Percentiles rank a stretch among this genome's conserved stretches.
These are phyloP conservation scores for Chrysolina oricalcia DNA, from an alignment of 2,888 invertebrate species.

Conservation along the genomic window DNA sequence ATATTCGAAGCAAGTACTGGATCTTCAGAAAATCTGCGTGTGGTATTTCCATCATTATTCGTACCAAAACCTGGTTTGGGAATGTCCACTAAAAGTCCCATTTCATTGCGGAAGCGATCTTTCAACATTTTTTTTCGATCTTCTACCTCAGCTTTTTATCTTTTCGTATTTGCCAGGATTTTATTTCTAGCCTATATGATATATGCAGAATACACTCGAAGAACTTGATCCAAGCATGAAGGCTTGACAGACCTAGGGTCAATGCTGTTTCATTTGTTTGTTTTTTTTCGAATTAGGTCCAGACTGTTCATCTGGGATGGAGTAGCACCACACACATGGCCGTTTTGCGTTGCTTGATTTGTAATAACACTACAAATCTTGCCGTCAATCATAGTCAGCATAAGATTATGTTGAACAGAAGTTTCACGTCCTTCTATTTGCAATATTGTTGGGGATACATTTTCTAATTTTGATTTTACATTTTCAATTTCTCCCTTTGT, in stretches of 20 bases:
- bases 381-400: no score
- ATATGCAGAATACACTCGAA: constrained; percentile 23
- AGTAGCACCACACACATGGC: constrained; percentile 22
- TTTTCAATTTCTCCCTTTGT: constrained; percentile 19
- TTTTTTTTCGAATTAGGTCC: not conserved
- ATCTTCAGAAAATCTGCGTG: no score
- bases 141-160: constrained; percentile 1
- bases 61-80: no score
- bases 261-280: constrained; percentile 29
- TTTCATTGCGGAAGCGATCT: no score
- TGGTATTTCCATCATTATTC: no score
- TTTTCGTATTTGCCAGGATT: constrained; percentile 24
- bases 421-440: constrained; percentile 16
- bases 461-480: constrained; percentile 14
- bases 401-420: no score
- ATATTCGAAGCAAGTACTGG: no score
- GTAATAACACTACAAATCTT: constrained; percentile 16
- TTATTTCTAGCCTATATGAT: constrained; percentile 22
- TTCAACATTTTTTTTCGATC: constrained; percentile 20
- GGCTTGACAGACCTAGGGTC: constrained; percentile 26
- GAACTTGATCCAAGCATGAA: constrained; percentile 27
- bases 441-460: not conserved
- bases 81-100: not conserved
- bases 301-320: constrained; percentile 23
- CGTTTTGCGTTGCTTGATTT: constrained; percentile 27